Percentiles rank a stretch among this genome's conserved stretches.
Conservation (phyloP, 2,113 vertebrate genomes). For the Progne subis region DNA sequence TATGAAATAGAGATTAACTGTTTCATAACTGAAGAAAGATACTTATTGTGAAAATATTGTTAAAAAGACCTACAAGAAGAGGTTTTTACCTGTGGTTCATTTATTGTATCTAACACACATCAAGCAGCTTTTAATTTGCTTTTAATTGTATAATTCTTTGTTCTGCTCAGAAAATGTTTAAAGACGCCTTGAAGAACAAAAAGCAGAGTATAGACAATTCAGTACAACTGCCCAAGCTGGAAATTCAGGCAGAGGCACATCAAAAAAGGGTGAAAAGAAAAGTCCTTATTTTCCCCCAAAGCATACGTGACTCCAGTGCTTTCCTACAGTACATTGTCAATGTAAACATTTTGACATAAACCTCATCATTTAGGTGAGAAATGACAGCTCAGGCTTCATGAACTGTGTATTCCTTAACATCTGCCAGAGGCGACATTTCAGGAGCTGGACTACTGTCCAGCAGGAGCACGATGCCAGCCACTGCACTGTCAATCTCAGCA, state of each 20-base stretch:
- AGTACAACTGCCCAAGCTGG: not conserved
- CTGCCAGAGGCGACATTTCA: not conserved
- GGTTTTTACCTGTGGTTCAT: not conserved
- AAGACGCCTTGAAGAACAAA: not conserved
- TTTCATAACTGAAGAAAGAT: not conserved
- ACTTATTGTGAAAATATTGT: not conserved
- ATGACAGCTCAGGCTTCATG: not conserved
- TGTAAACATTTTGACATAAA: not conserved
- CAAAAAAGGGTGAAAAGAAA: not conserved
- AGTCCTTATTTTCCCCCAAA: not conserved
- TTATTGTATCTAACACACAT: not conserved
- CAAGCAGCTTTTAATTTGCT: not conserved
- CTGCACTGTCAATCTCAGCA: not conserved
- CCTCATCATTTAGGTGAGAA: not conserved
- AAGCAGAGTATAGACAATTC: not conserved
- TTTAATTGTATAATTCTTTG: not conserved
- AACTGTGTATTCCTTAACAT: not conserved
- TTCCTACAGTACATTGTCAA: rapidly evolving
- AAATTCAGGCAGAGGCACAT: not conserved
- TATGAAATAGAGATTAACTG: not conserved
- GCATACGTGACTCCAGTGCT: rapidly evolving
- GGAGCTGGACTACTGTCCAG: not conserved
- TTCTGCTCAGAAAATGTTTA: not conserved
- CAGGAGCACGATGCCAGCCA: not conserved
- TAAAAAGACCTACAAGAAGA: not conserved